Conservation (phyloP, 2,113 vertebrate species). For the Corydoras maculifer region DNA sequence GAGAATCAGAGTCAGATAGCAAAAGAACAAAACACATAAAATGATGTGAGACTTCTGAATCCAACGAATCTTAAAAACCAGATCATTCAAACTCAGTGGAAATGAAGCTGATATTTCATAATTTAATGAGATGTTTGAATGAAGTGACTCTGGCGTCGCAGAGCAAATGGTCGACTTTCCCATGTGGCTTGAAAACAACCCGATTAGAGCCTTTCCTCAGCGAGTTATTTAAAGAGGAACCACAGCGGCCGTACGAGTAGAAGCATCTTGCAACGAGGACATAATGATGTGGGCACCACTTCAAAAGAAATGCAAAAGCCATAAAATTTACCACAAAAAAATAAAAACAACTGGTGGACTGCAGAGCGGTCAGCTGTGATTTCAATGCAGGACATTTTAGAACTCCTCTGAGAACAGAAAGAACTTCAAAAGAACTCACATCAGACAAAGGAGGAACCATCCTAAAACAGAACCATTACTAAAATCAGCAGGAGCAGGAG, state of each 20-base stretch:
- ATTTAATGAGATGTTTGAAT: conserved; percentile 48
- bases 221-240: conserved; percentile 34
- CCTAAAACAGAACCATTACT: neutral
- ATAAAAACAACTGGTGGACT: neutral
- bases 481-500: neutral
- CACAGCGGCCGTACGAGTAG: conserved; percentile 40
- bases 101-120: no score
- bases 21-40: no score
- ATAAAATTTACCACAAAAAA: neutral
- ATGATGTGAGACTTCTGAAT: no score
- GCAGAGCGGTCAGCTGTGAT: conserved; percentile 10
- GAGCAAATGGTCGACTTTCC: conserved; percentile 59
- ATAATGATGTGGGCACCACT: neutral
- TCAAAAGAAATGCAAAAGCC: neutral
- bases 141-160: conserved; percentile 43
- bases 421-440: no score
- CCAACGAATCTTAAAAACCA: no score
- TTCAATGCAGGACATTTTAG: neutral
- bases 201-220: conserved; percentile 45
- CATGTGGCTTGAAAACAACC: conserved; percentile 32
- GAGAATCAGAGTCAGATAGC: neutral
- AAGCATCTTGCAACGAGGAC: conserved; percentile 4
- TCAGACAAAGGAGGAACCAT: no score
- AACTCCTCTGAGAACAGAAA: no score
- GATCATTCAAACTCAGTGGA: no score